Percentiles rank a stretch among this genome's conserved stretches.
Evolutionary conservation across 2,797 vertebrate genomes (phyloP).

Genomic region (Poecilia wingei): DNA sequence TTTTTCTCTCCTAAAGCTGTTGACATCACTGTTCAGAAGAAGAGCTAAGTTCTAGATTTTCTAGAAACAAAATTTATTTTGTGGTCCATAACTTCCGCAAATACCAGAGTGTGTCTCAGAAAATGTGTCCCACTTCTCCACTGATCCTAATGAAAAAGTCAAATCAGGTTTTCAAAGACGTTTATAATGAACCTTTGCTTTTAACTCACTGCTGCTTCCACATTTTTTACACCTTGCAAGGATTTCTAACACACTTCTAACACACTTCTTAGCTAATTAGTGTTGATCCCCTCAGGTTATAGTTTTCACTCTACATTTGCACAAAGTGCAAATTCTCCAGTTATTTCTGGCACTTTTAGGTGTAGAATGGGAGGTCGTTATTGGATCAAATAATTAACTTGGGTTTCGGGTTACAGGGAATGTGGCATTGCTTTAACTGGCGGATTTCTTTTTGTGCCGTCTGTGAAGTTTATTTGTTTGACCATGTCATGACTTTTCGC

Average conservation of each 20-base stretch:
- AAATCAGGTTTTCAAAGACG: background rate
- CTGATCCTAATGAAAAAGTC: background rate
- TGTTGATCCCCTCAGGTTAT: background rate
- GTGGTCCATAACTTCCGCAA: background rate
- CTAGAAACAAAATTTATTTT: background rate
- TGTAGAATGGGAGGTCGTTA: background rate
- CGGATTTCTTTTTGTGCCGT: background rate
- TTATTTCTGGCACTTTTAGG: background rate
- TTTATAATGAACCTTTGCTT: background rate
- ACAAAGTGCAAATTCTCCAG: background rate
- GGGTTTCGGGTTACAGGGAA: background rate
- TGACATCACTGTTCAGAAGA: background rate
- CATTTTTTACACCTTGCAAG: background rate
- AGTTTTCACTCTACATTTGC: background rate
- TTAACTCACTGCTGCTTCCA: background rate
- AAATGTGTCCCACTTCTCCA: background rate
- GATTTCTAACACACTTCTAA: background rate
- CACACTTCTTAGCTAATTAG: background rate
- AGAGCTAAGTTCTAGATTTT: background rate
- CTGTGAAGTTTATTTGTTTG: background rate
- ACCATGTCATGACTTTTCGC: conserved; percentile 8
- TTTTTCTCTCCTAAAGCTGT: background rate
- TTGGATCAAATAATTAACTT: background rate
- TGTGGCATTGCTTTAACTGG: background rate
- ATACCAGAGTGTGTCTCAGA: background rate